These are phyloP conservation scores for Nothocercus julius DNA, from an alignment of 2,113 vertebrate genomes.

Conservation along the genomic window DNA sequence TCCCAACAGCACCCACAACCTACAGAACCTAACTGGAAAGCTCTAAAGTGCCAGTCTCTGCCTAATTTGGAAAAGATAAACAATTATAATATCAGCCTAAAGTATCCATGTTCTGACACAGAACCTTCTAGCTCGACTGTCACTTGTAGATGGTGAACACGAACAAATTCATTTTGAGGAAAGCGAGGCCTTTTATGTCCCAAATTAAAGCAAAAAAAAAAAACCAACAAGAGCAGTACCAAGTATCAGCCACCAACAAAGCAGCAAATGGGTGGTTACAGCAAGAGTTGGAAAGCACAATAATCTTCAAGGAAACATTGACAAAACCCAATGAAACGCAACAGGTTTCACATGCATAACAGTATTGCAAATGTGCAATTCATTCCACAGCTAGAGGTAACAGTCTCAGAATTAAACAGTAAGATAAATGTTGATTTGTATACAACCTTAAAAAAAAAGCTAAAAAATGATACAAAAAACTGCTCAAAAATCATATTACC, in stretches of 20 bases:
- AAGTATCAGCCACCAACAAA: not conserved
- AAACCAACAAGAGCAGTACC: not conserved
- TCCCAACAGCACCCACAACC: not conserved
- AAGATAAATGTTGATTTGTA: not conserved
- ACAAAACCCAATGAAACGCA: not conserved
- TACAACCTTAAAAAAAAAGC: not conserved
- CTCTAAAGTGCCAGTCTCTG: not conserved
- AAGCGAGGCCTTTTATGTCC: not conserved
- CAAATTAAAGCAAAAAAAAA: not conserved
- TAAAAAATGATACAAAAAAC: not conserved
- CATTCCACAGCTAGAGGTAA: not conserved
- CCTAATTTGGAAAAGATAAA: not conserved
- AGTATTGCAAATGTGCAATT: not conserved
- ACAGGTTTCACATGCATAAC: not conserved
- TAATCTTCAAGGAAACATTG: not conserved
- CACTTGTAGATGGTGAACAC: not conserved
- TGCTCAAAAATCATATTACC: not conserved
- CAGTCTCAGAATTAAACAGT: not conserved
- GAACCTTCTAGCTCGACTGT: not conserved
- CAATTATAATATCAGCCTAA: not conserved
- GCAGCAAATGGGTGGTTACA: not conserved
- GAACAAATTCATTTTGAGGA: not conserved
- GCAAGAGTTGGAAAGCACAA: accelerated
- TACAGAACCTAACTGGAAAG: not conserved
- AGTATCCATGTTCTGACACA: not conserved